Evolutionary conservation across 1,140 invertebrate genomes (phyloP).

Genomic region (Cyrtorhinus lividipennis): DNA sequence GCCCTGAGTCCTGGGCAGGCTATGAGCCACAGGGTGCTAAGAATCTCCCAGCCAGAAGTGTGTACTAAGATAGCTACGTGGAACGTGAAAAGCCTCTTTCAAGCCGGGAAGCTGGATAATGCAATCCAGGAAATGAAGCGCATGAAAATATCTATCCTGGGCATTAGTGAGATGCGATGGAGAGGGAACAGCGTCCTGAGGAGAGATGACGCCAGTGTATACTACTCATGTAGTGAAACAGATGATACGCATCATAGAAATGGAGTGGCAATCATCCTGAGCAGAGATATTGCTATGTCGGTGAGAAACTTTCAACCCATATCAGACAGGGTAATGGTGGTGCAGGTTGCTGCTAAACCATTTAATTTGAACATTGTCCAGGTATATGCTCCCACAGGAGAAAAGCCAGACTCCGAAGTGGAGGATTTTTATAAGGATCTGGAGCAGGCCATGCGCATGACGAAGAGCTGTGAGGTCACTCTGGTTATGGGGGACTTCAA

Average conservation of each 20-base stretch:
- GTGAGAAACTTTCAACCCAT: constrained; percentile 8
- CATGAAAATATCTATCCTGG: constrained; percentile 21
- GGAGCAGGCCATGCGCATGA: constrained; percentile 5
- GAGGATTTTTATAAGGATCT: constrained; percentile 17
- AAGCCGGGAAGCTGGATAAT: constrained; percentile 22
- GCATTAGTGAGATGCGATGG: constrained; percentile 23
- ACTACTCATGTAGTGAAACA: constrained; percentile 16
- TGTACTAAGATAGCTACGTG: constrained; percentile 21
- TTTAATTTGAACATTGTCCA: constrained; percentile 15
- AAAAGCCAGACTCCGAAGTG: constrained; percentile 9
- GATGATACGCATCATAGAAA: not conserved
- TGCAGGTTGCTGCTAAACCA: constrained; percentile 6
- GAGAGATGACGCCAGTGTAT: constrained; percentile 12
- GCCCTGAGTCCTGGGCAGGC: not conserved
- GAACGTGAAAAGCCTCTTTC: constrained; percentile 23
- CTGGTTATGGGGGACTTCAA: constrained; percentile 18
- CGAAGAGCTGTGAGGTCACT: constrained; percentile 3
- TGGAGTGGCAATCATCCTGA: constrained; percentile 13
- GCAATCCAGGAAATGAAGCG: constrained; percentile 20
- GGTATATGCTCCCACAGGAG: constrained; percentile 17
- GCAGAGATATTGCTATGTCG: not conserved
- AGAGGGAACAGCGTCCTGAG: constrained; percentile 12
- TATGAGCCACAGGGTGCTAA: not conserved
- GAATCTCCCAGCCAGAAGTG: not conserved
- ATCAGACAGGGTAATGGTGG: constrained; percentile 1